Evolutionary conservation across 2,797 vertebrate species (phyloP).

Genomic region (Rhinoraja longicauda): DNA sequence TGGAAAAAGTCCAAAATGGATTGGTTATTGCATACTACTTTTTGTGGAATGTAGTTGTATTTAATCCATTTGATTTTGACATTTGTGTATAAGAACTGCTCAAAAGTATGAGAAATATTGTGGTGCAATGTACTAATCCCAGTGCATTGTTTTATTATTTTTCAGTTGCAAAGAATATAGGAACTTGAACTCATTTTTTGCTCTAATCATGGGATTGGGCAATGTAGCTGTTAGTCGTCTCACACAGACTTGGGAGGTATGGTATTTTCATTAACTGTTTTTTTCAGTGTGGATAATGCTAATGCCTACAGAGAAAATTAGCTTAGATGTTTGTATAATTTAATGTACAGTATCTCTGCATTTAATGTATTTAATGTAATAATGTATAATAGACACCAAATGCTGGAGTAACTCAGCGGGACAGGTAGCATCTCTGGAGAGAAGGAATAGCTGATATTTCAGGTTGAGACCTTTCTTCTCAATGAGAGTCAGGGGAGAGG

Average conservation of each 20-base stretch:
- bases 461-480: no score
- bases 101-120: conserved; percentile 42
- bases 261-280: conserved; percentile 46
- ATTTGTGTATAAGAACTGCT: background rate
- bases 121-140: conserved; percentile 42
- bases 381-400: no score
- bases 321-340: background rate
- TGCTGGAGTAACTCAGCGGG: no score
- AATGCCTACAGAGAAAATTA: no score
- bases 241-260: conserved; percentile 93
- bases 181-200: conserved; percentile 94
- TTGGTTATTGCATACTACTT: no score
- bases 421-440: no score
- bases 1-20: background rate
- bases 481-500: no score
- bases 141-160: conserved; percentile 49
- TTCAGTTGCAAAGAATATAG: conserved; percentile 93
- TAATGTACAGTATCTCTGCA: no score
- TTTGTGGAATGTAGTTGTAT: background rate
- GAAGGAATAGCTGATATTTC: no score
- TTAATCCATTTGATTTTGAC: background rate
- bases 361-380: no score
- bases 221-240: conserved; percentile 91
- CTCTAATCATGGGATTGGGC: conserved; percentile 90
- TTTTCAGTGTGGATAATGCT: background rate